Evolutionary conservation across 1,140 invertebrate genomes (phyloP).

Genomic region (Eurosta solidaginis): DNA sequence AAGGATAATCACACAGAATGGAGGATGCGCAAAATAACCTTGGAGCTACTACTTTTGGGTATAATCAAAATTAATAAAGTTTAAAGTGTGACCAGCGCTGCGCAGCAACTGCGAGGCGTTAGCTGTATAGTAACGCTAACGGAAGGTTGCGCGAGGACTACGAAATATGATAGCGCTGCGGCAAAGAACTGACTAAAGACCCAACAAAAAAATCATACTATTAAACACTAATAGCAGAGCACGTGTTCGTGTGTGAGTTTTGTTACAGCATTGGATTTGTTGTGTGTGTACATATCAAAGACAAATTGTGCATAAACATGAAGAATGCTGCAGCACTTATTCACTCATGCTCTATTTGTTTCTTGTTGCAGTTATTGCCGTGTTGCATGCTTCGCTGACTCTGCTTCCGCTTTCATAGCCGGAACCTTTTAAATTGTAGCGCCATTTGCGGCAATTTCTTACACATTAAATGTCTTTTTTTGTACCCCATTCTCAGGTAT

Average conservation of each 20-base stretch:
- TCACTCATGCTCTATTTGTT: conserved; percentile 13
- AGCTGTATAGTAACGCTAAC: not conserved
- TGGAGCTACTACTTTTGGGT: too few relatives aligned
- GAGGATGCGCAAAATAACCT: too few relatives aligned
- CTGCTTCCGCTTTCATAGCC: not conserved
- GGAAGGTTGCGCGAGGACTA: not conserved
- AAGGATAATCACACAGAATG: too few relatives aligned
- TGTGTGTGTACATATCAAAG: not conserved
- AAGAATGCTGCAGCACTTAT: not conserved
- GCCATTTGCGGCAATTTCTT: conserved; percentile 25
- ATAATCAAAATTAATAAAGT: too few relatives aligned
- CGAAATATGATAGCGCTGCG: conserved; percentile 14
- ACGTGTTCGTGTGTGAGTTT: not conserved
- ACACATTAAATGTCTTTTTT: not conserved
- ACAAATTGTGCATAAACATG: conserved; percentile 11
- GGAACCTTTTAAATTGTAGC: conserved; percentile 24
- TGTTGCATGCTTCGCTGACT: conserved; percentile 20
- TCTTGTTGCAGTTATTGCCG: not conserved
- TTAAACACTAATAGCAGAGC: not conserved
- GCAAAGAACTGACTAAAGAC: not conserved
- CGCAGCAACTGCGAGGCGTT: not conserved
- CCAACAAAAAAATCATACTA: not conserved
- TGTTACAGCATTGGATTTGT: too few relatives aligned
- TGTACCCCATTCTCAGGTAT: not conserved
- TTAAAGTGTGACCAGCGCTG: not conserved